phyloP scores from a whole-genome alignment of 92 coral and sea anemone genomes.

The Parazoanthus atlanticus region DNA sequence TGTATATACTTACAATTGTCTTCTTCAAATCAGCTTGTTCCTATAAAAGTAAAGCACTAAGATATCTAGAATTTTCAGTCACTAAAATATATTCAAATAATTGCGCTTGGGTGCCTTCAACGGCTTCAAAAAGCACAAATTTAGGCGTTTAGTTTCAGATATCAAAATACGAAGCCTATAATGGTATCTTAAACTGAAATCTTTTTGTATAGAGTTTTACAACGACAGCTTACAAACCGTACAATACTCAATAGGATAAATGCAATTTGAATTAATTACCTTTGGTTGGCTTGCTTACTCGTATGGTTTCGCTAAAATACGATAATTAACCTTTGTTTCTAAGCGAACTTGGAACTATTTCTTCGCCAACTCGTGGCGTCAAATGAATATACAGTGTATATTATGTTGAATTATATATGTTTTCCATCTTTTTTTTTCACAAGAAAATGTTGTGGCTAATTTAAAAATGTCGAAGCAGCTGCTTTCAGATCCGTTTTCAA shows the following conservation, averaged over 20 bases:
- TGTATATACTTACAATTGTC: background rate
- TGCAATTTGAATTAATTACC: background rate
- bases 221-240: background rate
- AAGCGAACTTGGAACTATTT: background rate
- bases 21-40: background rate
- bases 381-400: background rate
- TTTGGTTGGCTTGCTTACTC: background rate
- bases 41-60: background rate
- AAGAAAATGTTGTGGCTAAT: background rate
- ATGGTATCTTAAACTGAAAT: background rate
- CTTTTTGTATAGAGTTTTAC: background rate
- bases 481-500: background rate
- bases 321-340: slow-evolving; percentile 11
- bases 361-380: background rate
- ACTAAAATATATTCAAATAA: background rate
- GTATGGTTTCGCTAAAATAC: no score
- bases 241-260: background rate
- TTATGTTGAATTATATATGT: background rate
- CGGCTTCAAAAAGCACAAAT: background rate
- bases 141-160: no score
- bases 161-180: background rate
- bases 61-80: background rate
- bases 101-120: background rate
- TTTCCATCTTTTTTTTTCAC: background rate
- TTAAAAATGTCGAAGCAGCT: background rate